Evolutionary conservation across 2,888 invertebrate species (phyloP).

Genomic region (Dasysyrphus albostriatus): DNA sequence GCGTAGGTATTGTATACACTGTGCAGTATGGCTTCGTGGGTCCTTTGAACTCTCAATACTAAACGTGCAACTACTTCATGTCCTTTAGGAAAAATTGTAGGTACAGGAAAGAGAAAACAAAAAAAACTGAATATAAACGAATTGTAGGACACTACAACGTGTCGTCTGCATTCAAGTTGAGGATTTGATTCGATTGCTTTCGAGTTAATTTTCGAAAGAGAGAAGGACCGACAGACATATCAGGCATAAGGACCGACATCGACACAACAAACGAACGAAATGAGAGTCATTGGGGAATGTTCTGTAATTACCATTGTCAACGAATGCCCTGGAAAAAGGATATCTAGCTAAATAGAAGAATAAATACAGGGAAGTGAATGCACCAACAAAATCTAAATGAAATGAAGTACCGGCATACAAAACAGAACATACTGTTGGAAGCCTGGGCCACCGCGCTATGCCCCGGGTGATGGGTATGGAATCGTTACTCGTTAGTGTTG

Average conservation of each 20-base stretch:
- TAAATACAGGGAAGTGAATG: conserved; percentile 37
- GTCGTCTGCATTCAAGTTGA: conserved; percentile 66
- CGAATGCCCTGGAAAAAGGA: conserved; percentile 52
- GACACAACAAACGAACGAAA: conserved; percentile 27
- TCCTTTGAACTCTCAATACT: conserved; percentile 57
- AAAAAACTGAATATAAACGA: conserved; percentile 12
- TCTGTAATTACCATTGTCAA: conserved; percentile 71
- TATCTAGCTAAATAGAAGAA: conserved; percentile 42
- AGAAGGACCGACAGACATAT: conserved; percentile 22
- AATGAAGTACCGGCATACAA: background rate
- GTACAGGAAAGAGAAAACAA: conserved; percentile 1
- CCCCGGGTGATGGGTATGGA: background rate
- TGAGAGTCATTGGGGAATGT: conserved; percentile 48
- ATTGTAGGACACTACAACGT: conserved; percentile 64
- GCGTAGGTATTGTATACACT: background rate
- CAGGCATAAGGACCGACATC: conserved; percentile 6
- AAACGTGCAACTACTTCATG: conserved; percentile 71
- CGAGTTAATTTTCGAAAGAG: conserved; percentile 66
- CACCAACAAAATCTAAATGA: conserved; percentile 6
- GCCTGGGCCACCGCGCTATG: background rate
- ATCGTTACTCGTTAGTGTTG: conserved; percentile 13
- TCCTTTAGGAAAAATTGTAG: conserved; percentile 25
- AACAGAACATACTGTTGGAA: background rate
- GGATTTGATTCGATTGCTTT: conserved; percentile 74
- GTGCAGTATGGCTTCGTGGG: background rate